These are phyloP conservation scores for Drosophila helvetica DNA, from an alignment of 2,888 invertebrate species.

Conservation along the genomic window DNA sequence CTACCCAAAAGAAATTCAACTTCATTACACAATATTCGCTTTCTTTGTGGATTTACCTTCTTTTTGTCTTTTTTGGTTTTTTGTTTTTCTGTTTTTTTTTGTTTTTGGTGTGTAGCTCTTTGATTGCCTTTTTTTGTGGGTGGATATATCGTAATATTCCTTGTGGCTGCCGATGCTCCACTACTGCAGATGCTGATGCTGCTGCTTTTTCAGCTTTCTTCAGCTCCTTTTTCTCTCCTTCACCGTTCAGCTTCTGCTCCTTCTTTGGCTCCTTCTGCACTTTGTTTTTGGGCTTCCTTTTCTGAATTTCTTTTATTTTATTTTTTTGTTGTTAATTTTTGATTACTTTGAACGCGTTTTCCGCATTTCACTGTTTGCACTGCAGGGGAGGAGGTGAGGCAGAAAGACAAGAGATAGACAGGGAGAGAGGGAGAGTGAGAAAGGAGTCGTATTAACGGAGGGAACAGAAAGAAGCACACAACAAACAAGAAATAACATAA, in stretches of 20 bases:
- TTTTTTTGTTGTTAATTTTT: slow-evolving; percentile 37
- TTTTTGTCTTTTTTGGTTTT: slow-evolving; percentile 31
- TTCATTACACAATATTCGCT: slow-evolving; percentile 80
- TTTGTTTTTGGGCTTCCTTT: slow-evolving; percentile 35
- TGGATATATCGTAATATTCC: slow-evolving; percentile 40
- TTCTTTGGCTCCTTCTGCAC: slow-evolving; percentile 22
- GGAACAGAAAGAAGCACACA: slow-evolving; percentile 40
- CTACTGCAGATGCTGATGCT: background rate
- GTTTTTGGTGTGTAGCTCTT: slow-evolving; percentile 28
- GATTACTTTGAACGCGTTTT: slow-evolving; percentile 59
- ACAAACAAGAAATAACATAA: slow-evolving; percentile 40
- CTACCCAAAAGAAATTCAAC: slow-evolving; percentile 48
- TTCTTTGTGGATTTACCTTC: slow-evolving; percentile 42
- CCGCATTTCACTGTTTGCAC: slow-evolving; percentile 67
- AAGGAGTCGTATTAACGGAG: slow-evolving; percentile 16
- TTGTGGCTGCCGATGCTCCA: slow-evolving; percentile 4
- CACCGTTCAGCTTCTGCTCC: background rate
- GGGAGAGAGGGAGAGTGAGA: slow-evolving; percentile 7
- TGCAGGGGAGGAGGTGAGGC: slow-evolving; percentile 33
- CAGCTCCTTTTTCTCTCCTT: slow-evolving; percentile 25
- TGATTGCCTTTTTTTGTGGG: slow-evolving; percentile 32
- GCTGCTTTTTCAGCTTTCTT: slow-evolving; percentile 10
- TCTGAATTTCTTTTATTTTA: slow-evolving; percentile 26
- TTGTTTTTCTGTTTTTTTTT: slow-evolving; percentile 24
- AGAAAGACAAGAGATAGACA: background rate